Evolutionary conservation across 2,797 vertebrate genomes (phyloP), one percentile per base, ranked within the genome.

Genomic region (Hemibagrus guttatus): DNA sequence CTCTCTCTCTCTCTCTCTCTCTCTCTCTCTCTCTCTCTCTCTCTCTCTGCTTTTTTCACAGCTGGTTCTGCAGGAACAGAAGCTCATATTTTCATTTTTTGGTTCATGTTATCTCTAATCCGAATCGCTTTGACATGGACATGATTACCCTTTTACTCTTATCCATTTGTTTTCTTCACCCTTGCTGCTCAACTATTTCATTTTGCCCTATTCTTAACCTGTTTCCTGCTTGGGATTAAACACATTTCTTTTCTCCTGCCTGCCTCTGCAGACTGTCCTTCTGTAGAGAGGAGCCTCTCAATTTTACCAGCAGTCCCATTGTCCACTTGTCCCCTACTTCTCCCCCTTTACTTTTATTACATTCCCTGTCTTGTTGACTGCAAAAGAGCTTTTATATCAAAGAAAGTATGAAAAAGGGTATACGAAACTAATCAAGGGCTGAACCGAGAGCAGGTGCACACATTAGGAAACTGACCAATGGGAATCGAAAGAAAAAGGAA

Each of bases 11-110:
- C 35, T 39, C 31, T 6, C 39, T 7, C 66, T 64, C 56, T 63
- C 23, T 81, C 5, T 42, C 56, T 12, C 54, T 58, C 75, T 56
- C 28, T 79, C 2, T 90, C 91, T 90, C 91, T 93, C 35, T 2
- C 4, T 39, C 35, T 39, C 35, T 39, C 35, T 39, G 35, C 35
- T 39, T 2, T 93, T 74, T 72, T 49, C 23, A 16, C 7, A 75
- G 5, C 46, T 75, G 26, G 26, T 28, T 75, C 81, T 17, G 0
- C 72, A 81, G 79, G 35, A 79, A 86, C 71, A 82, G 85, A 86
- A 54, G 17, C 12, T 76, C 13, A 42, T 68, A 49, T 86, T 79
- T 89, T 26, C 39, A 80, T 61, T 12, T 19, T 39, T 49, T 58
- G 21, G 72, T 63, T 66, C 63, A 23, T 12, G 46, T 87, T 59